Base-by-base conservation (phyloP, 2,797 vertebrate species). In the Chelidonichthys spinosus region DNA sequence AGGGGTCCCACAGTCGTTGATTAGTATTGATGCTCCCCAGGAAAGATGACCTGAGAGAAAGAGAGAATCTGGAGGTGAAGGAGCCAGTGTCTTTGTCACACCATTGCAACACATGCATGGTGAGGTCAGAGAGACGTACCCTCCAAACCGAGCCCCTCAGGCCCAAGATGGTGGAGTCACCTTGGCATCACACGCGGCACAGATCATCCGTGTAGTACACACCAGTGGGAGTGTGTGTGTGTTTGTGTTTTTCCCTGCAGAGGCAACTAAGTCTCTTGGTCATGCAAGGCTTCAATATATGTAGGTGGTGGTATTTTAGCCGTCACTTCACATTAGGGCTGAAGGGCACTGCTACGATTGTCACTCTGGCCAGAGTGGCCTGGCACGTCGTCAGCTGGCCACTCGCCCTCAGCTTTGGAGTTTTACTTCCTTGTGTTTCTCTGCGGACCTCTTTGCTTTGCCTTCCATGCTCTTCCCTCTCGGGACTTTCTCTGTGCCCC, bases 291-390 rank as follows among this genome's bases (percentile, higher is more conserved):
- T 60, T 14, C 76, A 75, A 74, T 74, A 52, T 80, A 66, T 74
- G 81, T 87, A 70, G 88, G 80, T 84, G 81, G 82, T 84, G 85
- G 85, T 87, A 58, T 79, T 89, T 59, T 74, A 78, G 73, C 40
- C n/a, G 82, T 89, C 91, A 82, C 67, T 86, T 85, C 42, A 33
- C 62, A 84, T 90, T 88, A 88, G 58, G 61, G 33, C 46, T 82
- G 72, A 81, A 47, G 76, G 43, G 64, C 59, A 13, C 42, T 52
- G 52, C 56, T 59, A 78, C 68, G 72, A 39, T 78, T 79, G 74
- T 85, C 80, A 50, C 65, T 15, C 44, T 67, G 64, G 81, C 72
- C 58, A 62, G 65, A 76, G 61, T 17, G 46, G 55, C 18, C 76
- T 85, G 82, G 85, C 83, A 74, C 43, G 55, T 56, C 50, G 59